A percentile compares a stretch with the other conserved stretches of the same genome.
These are phyloP conservation scores for Platerodrilus igneus DNA, from an alignment of 2,888 invertebrate genomes.

Conservation along the genomic window DNA sequence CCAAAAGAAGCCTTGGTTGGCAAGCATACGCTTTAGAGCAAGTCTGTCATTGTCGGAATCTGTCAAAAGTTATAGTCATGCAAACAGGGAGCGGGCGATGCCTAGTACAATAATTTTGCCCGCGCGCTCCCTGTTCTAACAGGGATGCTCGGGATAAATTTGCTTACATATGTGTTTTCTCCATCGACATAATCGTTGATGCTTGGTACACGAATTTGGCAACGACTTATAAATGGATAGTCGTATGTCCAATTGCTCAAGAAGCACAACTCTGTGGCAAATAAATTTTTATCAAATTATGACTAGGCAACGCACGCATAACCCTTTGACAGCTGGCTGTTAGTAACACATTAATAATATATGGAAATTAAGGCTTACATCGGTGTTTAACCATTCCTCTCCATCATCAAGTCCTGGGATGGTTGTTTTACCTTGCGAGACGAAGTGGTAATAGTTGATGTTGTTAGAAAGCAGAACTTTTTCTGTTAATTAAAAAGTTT, in stretches of 20 bases:
- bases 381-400: constrained; percentile 85
- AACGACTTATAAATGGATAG: constrained; percentile 91
- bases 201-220: constrained; percentile 90
- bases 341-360: not conserved
- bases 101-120: constrained; percentile 28
- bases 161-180: constrained; percentile 78
- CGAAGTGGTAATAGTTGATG: constrained; percentile 91
- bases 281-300: constrained; percentile 27
- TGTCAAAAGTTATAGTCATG: constrained; percentile 13
- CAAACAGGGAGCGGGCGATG: constrained; percentile 40
- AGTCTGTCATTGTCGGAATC: too few relatives aligned
- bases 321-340: not conserved
- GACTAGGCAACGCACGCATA: constrained; percentile 18
- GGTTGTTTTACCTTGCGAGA: constrained; percentile 94
- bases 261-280: constrained; percentile 71
- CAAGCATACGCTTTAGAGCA: too few relatives aligned
- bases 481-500: constrained; percentile 51
- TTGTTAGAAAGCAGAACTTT: constrained; percentile 79
- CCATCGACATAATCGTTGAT: constrained; percentile 92
- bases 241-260: constrained; percentile 79
- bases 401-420: constrained; percentile 95
- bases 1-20: too few relatives aligned
- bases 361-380: constrained; percentile 65
- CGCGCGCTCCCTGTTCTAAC: constrained; percentile 36
- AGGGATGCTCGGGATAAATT: constrained; percentile 14